Conservation (phyloP, 2,797 vertebrate genomes). For the Vespertilio murinus region DNA sequence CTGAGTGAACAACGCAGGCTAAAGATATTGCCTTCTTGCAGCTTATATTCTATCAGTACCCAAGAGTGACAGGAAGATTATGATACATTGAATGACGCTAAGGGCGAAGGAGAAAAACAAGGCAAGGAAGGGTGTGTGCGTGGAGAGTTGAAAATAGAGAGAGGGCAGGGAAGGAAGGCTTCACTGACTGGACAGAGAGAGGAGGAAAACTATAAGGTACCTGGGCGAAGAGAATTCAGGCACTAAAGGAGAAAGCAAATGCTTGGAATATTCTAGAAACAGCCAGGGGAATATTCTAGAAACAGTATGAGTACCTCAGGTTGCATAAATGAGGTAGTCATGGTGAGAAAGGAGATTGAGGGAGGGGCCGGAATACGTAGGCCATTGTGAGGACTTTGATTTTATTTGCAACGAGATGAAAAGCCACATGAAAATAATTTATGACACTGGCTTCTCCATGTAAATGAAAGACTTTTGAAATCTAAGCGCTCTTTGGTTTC, state of each 20-base stretch:
- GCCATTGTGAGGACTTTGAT: neutral
- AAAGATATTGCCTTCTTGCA: neutral
- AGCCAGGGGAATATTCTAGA: neutral
- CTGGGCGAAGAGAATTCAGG: neutral
- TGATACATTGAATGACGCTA: neutral
- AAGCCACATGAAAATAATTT: neutral
- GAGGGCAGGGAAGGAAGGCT: neutral
- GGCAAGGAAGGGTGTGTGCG: neutral
- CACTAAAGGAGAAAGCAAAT: neutral
- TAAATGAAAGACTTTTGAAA: neutral
- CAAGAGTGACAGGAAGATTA: neutral
- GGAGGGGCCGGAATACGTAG: neutral
- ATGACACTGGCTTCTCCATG: neutral
- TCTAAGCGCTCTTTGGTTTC: slow-evolving; percentile 22
- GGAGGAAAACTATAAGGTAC: neutral
- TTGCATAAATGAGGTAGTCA: neutral
- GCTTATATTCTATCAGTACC: neutral
- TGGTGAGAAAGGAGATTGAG: neutral
- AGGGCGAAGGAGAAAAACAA: neutral
- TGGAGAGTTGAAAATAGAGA: neutral
- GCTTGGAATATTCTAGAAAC: neutral
- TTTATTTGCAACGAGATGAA: slow-evolving; percentile 32
- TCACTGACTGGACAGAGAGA: neutral
- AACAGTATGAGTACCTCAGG: neutral
- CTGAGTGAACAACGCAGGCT: neutral